Base-by-base conservation (phyloP, 2,113 vertebrate species). In the Platichthys flesus region DNA sequence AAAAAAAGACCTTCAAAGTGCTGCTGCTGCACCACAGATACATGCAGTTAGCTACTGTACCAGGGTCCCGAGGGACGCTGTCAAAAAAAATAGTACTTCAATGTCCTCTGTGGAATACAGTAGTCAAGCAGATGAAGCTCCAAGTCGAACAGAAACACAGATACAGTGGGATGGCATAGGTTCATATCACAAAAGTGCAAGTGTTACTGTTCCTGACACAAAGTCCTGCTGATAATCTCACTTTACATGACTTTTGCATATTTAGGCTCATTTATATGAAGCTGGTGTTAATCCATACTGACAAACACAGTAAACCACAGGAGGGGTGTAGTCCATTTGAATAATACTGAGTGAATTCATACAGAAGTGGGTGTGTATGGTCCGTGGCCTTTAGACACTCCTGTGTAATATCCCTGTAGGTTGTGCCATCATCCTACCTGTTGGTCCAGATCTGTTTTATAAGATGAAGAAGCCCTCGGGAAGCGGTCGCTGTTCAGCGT, bases 371-470 rank as follows among this genome's bases (percentile, higher is more conserved):
- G 26, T 21, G 55, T 57, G 24, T 14, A 24, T 40, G 59, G 23
- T 45, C 62, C 12, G 28, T 21, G 26, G 10, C 13, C 45, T n/a
- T 42, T 16, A 20, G 26, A 0, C 49, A 58, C 31, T 80, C 15
- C 40, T 42, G 40, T 42, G 40, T 13, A 16, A 31, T 24, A 21
- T 15, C 21, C 23, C 45, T 16, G 6, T n/a, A 55, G 24, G 10
- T 1, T 70, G 26, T 40, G 14, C 14, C 6, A 14, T 20, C 56
- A 40, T n/a, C 64, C 86, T 96, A 99, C 98, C 97, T 96, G 96
- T 90, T 94, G 95, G 71, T 95, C 95, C 23, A 95, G 82, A 67
- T 98, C 96, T 60, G 95, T 80, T 92, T 96, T 96, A 87, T 94
- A 94, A 13, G 95, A 87, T 23, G 96, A 86, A 51, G 96, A 88